These are phyloP conservation scores for Myodes glareolus DNA, from an alignment of 2,113 vertebrate genomes.

Conservation along the genomic window DNA sequence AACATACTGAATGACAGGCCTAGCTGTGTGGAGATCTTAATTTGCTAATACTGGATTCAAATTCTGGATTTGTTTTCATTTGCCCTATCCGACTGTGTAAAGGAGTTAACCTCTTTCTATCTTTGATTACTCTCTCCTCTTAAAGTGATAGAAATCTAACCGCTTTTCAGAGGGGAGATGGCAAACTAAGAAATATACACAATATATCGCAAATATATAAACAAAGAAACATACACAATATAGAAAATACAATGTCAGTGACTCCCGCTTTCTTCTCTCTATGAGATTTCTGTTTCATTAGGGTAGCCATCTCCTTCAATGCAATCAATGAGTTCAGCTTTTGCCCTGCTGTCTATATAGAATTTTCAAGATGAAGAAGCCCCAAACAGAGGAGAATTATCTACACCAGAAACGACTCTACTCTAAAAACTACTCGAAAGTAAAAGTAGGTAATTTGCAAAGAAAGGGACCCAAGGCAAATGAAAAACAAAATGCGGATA, in stretches of 20 bases:
- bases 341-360: not conserved
- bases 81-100: not conserved
- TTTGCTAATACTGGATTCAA: not conserved
- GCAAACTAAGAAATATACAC: not conserved
- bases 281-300: not conserved
- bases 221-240: not conserved
- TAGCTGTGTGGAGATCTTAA: not conserved
- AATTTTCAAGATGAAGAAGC: not conserved
- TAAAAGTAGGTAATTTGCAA: not conserved
- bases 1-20: not conserved
- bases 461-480: not conserved
- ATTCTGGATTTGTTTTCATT: slow-evolving; percentile 32
- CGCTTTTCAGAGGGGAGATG: not conserved
- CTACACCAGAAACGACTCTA: slow-evolving; percentile 3
- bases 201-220: not conserved
- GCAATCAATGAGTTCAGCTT: not conserved
- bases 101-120: not conserved
- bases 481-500: not conserved
- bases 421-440: not conserved
- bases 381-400: not conserved
- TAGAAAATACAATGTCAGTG: not conserved
- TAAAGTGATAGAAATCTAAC: slow-evolving; percentile 39
- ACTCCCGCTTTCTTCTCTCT: not conserved
- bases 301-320: not conserved
- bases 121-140: not conserved